phyloP scores from a whole-genome alignment of 1,140 invertebrate genomes.

The Ctenoplectra terminalis region DNA sequence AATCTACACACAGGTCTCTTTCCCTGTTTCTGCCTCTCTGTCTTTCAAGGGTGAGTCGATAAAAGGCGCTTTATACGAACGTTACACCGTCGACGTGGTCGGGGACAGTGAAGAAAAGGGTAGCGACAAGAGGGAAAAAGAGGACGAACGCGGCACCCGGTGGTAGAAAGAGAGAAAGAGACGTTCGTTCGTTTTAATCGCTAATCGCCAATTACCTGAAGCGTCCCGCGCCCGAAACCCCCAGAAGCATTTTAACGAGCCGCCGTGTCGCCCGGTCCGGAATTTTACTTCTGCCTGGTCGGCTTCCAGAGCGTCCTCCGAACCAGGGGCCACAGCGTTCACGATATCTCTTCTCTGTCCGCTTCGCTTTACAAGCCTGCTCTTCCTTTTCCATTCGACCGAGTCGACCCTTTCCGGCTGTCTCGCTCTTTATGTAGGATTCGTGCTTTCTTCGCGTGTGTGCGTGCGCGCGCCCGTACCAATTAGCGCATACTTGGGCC shows the following conservation, averaged over 20 bases:
- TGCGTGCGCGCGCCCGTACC: constrained; percentile 67
- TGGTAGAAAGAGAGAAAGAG: constrained; percentile 41
- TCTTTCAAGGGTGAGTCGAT: constrained; percentile 35
- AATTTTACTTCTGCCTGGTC: constrained; percentile 79
- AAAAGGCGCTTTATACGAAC: constrained; percentile 39
- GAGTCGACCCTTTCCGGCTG: constrained; percentile 39
- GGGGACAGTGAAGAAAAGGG: constrained; percentile 29
- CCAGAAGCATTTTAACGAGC: constrained; percentile 84
- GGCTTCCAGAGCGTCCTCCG: constrained; percentile 39
- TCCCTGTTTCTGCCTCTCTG: background rate
- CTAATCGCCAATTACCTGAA: constrained; percentile 83
- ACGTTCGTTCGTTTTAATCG: constrained; percentile 81
- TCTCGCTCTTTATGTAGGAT: constrained; percentile 16
- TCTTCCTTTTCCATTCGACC: constrained; percentile 19
- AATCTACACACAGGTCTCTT: constrained; percentile 11
- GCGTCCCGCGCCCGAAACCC: constrained; percentile 81
- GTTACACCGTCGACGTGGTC: constrained; percentile 33
- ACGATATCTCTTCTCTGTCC: constrained; percentile 49
- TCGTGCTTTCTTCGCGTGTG: constrained; percentile 2
- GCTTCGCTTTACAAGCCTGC: constrained; percentile 3
- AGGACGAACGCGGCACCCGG: background rate
- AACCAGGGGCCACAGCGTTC: constrained; percentile 37
- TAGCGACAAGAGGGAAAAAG: constrained; percentile 11
- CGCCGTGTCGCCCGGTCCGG: constrained; percentile 80
- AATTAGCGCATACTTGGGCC: constrained; percentile 80